These are phyloP conservation scores for Eupithecia centaureata DNA, from an alignment of 2,888 invertebrate genomes.

Conservation along the genomic window DNA sequence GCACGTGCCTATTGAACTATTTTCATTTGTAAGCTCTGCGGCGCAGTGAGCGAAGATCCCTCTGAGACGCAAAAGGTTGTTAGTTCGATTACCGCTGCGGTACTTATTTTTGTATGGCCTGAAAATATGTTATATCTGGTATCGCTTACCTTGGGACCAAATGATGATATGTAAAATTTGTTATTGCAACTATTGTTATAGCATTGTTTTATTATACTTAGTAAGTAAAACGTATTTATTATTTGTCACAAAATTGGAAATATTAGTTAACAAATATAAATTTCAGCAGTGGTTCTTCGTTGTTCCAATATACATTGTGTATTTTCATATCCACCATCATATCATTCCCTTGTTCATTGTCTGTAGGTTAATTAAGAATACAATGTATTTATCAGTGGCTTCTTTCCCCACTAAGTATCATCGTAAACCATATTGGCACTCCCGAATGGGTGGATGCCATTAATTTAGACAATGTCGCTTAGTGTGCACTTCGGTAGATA, in stretches of 20 bases:
- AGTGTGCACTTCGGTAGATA: conserved; percentile 45
- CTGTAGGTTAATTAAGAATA: background rate
- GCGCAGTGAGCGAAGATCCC: background rate
- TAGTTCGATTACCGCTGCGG: background rate
- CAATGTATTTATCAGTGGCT: background rate
- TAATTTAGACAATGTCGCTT: conserved; percentile 38
- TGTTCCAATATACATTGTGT: no score
- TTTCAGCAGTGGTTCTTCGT: no score
- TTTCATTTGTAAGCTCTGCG: background rate
- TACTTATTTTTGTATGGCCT: background rate
- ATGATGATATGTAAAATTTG: background rate
- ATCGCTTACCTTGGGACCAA: background rate
- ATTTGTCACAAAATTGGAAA: no score
- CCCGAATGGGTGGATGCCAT: conserved; percentile 30
- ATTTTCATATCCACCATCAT: no score
- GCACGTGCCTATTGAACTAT: background rate
- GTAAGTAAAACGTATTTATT: no score
- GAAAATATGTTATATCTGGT: background rate
- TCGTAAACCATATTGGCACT: conserved; percentile 5
- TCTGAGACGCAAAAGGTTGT: background rate
- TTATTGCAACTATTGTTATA: no score
- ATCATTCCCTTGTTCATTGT: no score
- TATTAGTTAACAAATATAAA: no score
- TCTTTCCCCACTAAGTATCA: background rate
- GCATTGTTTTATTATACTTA: no score